Base-by-base conservation (phyloP, 2,113 vertebrate species). In the Tenrec ecaudatus region DNA sequence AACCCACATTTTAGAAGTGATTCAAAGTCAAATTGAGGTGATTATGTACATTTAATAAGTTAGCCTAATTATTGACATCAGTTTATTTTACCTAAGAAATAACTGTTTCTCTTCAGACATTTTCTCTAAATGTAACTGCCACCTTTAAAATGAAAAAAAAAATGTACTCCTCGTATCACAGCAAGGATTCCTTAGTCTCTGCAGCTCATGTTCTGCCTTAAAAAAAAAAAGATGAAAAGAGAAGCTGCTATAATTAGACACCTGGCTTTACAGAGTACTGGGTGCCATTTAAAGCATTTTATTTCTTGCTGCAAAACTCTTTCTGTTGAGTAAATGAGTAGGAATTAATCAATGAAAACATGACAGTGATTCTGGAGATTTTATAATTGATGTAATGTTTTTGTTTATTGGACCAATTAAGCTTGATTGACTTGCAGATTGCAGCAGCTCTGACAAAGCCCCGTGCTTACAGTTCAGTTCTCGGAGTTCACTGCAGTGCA, bases 281-380 rank as follows among this genome's bases (percentile, higher is more conserved):
- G 79, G 29, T 76, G 58, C 69, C 92, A 95, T 71, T 88, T 58
- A 90, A 95, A 95, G 81, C 73, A 66, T 88, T 82, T 93, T 85
- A 66, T 90, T 90, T 89, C 84, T 94, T 92, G 85, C 57, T 89
- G 60, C 87, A 94, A 88, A 96, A 88, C 25, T 90, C 83, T 90
- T 96, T 95, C 80, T 88, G 53, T 82, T 83, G 89, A 81, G 47
- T 80, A 95, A 96, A 90, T 93, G 82, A 96, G 69, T 68, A 64
- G 73, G 73, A 96, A 91, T 90, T 94, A 96, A 96, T 96, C 91
- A 97, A 82, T 96, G 93, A 94, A 94, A 96, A 96, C 94, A 92
- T 93, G 75, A 95, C 85, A 58, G 76, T 62, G 78, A 82, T 95
- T 89, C 79, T 75, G 76, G 53, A 89, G 84, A 93, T 94, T 94